Evolutionary conservation across 2,797 vertebrate genomes (phyloP).

Genomic region (Trachops cirrhosus): DNA sequence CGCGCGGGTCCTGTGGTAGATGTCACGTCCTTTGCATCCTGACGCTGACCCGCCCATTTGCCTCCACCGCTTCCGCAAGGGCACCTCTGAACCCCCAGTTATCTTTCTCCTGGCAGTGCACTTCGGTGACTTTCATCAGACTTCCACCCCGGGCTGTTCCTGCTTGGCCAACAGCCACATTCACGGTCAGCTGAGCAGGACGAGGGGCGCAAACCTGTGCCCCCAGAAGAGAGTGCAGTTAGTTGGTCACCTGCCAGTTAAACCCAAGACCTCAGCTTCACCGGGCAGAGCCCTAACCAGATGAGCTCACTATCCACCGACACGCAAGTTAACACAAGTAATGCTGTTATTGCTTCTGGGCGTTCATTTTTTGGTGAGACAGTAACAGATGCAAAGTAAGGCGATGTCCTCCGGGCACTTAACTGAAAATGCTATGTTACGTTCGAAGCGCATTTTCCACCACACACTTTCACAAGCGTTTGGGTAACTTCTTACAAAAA

Average conservation of each 20-base stretch:
- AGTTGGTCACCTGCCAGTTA: background rate
- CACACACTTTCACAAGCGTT: slow-evolving; percentile 28
- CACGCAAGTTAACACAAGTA: background rate
- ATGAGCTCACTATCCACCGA: background rate
- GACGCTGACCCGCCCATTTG: background rate
- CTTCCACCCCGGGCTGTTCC: background rate
- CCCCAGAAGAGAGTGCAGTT: background rate
- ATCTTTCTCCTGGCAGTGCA: background rate
- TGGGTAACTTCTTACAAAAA: slow-evolving; percentile 38
- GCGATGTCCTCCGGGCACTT: background rate
- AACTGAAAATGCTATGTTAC: background rate
- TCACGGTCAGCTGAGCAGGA: background rate
- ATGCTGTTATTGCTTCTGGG: fast-evolving
- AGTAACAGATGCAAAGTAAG: background rate
- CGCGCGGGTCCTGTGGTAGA: fast-evolving
- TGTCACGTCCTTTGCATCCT: background rate
- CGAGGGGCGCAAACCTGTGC: background rate
- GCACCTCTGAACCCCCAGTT: background rate
- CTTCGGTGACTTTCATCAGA: no score
- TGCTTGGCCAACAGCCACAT: background rate
- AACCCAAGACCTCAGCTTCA: background rate
- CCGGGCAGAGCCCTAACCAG: background rate
- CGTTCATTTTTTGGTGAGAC: background rate
- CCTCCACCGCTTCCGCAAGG: background rate
- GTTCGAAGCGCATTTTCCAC: background rate